Base-by-base conservation (phyloP, 1,140 invertebrate species). In the Lepeophtheirus salmonis region DNA sequence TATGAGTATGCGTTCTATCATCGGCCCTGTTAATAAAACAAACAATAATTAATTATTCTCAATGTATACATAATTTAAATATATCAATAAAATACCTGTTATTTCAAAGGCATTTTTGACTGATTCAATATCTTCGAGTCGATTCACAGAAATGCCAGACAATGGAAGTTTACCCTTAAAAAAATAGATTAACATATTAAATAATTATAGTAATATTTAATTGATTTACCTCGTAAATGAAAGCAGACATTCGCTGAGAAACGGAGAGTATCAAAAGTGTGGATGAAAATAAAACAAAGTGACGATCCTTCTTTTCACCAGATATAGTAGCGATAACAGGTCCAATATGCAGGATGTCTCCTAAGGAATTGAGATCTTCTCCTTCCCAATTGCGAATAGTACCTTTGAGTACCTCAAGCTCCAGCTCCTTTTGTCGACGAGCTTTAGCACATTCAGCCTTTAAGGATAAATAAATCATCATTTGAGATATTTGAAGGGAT, bases 361-460 rank as follows among this genome's bases (percentile, higher is more conserved):
- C 85, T 18, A 90, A 71, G 3, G 76, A 76, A 12, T 75, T 74
- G 17, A 87, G 69, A 67, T 84, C 87, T 64, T 89, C 85, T n/a
- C 89, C 89, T 69, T 94, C 88, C 89, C 89, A 96, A 1, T 85
- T 86, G 63, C 85, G 79, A n/a, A 96, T 85, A 20, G 83, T 83
- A 3, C 88, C 88, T 0, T 83, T 87, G 63, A 97, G 75, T 41
- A 98, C 86, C 74, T 97, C 91, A 49, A 95, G 73, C 65, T 97
- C 92, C 67, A 95, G 76, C 75, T 97, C 92, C 72, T 92, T 94
- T 68, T 95, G 87, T n/a, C 90, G 82, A 53, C 92, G 75, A 20
- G 84, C 79, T 22, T 82, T 79, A 57, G 82, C 79, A 72, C 89
- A 95, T 30, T 79, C 78, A 68, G 84, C 81, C 88, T 91, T 66